Percentiles rank a stretch among this genome's conserved stretches.
Conservation (phyloP, 2,113 vertebrate genomes). For the Chinchilla lanigera region DNA sequence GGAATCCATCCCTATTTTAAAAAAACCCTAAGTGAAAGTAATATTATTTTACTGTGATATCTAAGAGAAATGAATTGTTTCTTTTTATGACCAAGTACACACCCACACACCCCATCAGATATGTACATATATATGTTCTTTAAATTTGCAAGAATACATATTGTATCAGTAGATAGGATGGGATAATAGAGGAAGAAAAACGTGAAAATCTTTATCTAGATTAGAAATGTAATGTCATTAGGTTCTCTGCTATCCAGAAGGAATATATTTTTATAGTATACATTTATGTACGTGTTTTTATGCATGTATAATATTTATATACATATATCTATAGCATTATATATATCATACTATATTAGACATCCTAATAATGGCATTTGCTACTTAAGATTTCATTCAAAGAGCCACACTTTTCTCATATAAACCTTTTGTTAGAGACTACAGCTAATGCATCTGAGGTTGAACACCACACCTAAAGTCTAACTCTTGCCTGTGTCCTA, state of each 20-base stretch:
- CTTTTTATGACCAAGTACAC: background rate
- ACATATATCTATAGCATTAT: background rate
- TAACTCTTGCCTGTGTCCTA: background rate
- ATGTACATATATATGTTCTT: background rate
- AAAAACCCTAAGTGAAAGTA: background rate
- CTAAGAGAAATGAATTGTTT: slow-evolving; percentile 34
- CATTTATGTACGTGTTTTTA: background rate
- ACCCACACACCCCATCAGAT: background rate
- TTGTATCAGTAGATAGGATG: background rate
- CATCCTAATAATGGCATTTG: background rate
- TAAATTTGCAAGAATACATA: background rate
- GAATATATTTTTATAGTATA: background rate
- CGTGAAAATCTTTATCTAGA: background rate
- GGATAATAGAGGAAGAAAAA: background rate
- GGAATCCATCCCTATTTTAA: background rate
- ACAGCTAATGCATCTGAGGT: background rate
- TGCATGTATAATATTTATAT: background rate
- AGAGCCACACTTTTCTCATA: background rate
- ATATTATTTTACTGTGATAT: background rate
- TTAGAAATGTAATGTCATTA: background rate
- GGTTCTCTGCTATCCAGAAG: background rate
- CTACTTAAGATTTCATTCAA: background rate
- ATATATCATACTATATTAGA: background rate
- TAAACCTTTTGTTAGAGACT: background rate
- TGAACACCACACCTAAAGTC: background rate